Percentiles rank a stretch among this genome's conserved stretches.
These are phyloP conservation scores for Microctenopoma stevenorrisi DNA, from an alignment of 2,797 vertebrate genomes.

Conservation along the genomic window DNA sequence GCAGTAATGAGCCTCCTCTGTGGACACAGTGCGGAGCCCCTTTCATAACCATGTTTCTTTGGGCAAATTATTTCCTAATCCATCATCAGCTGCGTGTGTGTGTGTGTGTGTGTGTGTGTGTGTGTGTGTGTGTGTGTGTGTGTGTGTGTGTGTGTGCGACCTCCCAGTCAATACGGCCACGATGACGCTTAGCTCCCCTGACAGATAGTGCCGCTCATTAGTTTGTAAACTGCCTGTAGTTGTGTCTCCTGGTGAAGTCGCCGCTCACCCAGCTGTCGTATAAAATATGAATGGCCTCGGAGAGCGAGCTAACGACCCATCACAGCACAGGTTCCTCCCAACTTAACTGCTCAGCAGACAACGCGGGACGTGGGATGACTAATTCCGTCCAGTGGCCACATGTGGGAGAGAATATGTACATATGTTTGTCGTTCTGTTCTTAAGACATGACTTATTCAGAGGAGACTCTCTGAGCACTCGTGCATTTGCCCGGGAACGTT, in stretches of 20 bases:
- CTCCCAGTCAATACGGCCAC: constrained; percentile 61
- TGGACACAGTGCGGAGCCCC: constrained; percentile 25
- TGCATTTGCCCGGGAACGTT: constrained; percentile 16
- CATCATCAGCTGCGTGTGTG: constrained; percentile 48
- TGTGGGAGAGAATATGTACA: constrained; percentile 12
- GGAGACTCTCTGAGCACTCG: constrained; percentile 41
- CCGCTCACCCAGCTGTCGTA: constrained; percentile 68
- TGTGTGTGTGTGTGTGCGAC: background rate
- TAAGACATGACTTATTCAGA: constrained; percentile 26
- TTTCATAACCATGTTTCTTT: constrained; percentile 27
- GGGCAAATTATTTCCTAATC: constrained; percentile 61
- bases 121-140: too few species aligned
- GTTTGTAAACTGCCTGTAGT: constrained; percentile 75
- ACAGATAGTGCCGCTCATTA: constrained; percentile 70
- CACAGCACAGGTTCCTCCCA: constrained; percentile 62
- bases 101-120: too few species aligned
- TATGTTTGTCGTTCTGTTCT: constrained; percentile 9
- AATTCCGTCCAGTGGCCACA: constrained; percentile 36
- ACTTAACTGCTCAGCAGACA: constrained; percentile 49
- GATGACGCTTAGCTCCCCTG: constrained; percentile 64
- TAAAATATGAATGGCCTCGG: constrained; percentile 73
- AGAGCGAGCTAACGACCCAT: constrained; percentile 62
- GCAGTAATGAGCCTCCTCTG: constrained; percentile 53
- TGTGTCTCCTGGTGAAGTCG: constrained; percentile 62
- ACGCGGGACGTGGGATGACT: constrained; percentile 33